Evolutionary conservation across 2,113 vertebrate genomes (phyloP).

Genomic region (Etia nguti): DNA sequence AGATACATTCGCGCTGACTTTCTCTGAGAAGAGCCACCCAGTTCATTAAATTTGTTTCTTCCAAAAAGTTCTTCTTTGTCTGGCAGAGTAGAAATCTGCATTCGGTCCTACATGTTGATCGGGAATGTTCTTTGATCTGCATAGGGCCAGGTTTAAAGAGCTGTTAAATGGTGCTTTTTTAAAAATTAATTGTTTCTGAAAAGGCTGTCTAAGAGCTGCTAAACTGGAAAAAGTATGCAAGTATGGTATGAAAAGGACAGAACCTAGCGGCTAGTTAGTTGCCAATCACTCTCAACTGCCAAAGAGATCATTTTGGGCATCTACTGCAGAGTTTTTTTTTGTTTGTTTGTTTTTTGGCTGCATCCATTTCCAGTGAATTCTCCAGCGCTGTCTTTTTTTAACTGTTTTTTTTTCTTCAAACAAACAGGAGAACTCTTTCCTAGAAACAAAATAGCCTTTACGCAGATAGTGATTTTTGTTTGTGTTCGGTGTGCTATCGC

Average conservation of each 20-base stretch:
- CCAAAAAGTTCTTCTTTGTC: not conserved
- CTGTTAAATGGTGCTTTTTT: not conserved
- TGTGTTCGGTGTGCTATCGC: slow-evolving; percentile 51
- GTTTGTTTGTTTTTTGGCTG: slow-evolving; percentile 11
- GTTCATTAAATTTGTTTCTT: slow-evolving; percentile 48
- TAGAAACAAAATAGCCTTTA: slow-evolving; percentile 49
- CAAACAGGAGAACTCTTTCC: slow-evolving; percentile 30
- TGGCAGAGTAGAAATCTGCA: not conserved
- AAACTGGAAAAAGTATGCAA: slow-evolving; percentile 23
- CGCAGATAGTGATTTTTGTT: slow-evolving; percentile 26
- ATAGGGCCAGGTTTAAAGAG: slow-evolving; percentile 34
- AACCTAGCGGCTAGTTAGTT: slow-evolving; percentile 14
- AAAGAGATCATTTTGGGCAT: slow-evolving; percentile 68
- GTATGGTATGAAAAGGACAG: not conserved
- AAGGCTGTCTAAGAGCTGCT: slow-evolving; percentile 1
- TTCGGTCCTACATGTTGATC: not conserved
- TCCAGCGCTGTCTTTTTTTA: slow-evolving; percentile 18
- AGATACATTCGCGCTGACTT: slow-evolving; percentile 68
- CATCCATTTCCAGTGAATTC: slow-evolving; percentile 17
- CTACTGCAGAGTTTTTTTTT: not conserved
- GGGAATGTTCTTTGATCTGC: slow-evolving; percentile 42
- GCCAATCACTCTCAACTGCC: slow-evolving; percentile 60
- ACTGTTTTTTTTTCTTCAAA: not conserved
- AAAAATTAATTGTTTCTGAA: not conserved
- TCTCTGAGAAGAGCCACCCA: slow-evolving; percentile 16